These are phyloP conservation scores for Amia ocellicauda DNA, from an alignment of 2,113 vertebrate genomes.

Conservation along the genomic window DNA sequence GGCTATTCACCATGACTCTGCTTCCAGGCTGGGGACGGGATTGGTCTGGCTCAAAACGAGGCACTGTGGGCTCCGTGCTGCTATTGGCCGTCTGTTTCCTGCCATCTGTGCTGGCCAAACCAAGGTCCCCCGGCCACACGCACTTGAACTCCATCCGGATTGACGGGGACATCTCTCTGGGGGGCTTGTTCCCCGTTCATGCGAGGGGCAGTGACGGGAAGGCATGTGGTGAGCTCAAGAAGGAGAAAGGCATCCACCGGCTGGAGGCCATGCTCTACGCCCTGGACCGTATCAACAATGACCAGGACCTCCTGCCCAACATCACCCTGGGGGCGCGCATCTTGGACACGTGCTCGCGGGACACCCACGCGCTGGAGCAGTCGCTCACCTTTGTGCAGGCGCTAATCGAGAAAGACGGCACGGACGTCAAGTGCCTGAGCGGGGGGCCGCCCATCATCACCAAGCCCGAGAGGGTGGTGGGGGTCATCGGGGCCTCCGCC, in stretches of 20 bases:
- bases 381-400: constrained; percentile 95
- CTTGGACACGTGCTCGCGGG: constrained; percentile 91
- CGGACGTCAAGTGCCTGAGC: constrained; percentile 86
- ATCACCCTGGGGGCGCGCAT: constrained; percentile 92
- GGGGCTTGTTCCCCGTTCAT: constrained; percentile 90
- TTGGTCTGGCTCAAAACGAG: constrained; percentile 32
- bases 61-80: constrained; percentile 35
- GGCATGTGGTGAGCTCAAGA: constrained; percentile 92
- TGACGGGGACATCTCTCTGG: constrained; percentile 92
- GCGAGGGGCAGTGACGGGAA: constrained; percentile 82
- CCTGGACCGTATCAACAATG: constrained; percentile 92
- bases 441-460: constrained; percentile 93
- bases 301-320: constrained; percentile 90
- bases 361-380: constrained; percentile 94
- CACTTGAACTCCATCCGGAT: constrained; percentile 95
- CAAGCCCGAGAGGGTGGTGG: constrained; percentile 87
- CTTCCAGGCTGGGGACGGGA: constrained; percentile 39
- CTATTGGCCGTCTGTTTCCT: constrained; percentile 56
- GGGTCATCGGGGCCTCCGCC: constrained; percentile 88
- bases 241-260: constrained; percentile 93
- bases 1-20: constrained; percentile 54
- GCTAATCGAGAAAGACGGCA: constrained; percentile 92
- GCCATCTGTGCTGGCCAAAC: constrained; percentile 69
- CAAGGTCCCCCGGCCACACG: constrained; percentile 80
- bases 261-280: constrained; percentile 96